These are phyloP conservation scores for Crematogaster levior DNA, from an alignment of 2,888 invertebrate genomes.

Conservation along the genomic window DNA sequence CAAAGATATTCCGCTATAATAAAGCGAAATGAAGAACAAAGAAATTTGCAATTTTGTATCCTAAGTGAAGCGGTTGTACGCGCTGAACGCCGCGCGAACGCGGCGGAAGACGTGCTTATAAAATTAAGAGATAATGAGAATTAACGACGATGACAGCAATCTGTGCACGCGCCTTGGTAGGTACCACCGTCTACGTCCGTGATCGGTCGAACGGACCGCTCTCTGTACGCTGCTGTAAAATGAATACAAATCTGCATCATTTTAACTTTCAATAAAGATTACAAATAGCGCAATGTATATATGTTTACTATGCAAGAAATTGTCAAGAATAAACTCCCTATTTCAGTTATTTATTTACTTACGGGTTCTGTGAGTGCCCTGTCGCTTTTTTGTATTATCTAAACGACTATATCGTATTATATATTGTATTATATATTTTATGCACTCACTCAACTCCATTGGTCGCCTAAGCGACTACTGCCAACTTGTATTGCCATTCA, in stretches of 20 bases:
- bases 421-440: neutral
- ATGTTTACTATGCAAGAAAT: conserved; percentile 50
- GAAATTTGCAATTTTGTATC: conserved; percentile 34
- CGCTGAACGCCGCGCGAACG: conserved; percentile 27
- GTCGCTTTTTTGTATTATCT: neutral
- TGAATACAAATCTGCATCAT: conserved; percentile 69
- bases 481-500: conserved; percentile 14
- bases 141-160: conserved; percentile 74
- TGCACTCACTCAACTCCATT: neutral
- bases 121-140: conserved; percentile 75
- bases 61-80: conserved; percentile 28
- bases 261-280: conserved; percentile 64
- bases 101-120: conserved; percentile 65
- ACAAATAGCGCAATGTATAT: conserved; percentile 53
- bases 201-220: conserved; percentile 57
- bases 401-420: neutral
- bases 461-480: neutral
- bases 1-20: neutral
- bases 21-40: neutral
- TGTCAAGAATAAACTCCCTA: conserved; percentile 2
- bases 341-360: neutral
- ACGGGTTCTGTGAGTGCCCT: neutral
- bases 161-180: conserved; percentile 58
- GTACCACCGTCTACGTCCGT: conserved; percentile 43
- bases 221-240: conserved; percentile 47